phyloP scores from a whole-genome alignment of 2,888 invertebrate genomes.

The Agrochola macilenta region DNA sequence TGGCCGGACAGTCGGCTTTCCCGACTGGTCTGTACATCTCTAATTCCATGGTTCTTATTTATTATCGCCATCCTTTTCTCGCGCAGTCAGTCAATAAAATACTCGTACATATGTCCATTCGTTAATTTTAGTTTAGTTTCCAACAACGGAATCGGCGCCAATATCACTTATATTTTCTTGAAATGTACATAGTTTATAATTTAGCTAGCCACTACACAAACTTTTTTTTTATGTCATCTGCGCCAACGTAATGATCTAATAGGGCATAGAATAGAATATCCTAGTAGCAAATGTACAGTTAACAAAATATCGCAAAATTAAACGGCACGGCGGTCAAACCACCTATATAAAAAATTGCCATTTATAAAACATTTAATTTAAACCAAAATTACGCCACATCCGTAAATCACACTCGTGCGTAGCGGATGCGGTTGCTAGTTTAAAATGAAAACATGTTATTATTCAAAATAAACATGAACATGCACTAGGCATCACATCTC shows the following conservation, averaged over 20 bases:
- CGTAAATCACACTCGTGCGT: background rate
- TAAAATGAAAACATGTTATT: constrained; percentile 16
- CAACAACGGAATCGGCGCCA: background rate
- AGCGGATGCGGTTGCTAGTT: background rate
- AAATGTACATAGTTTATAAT: background rate
- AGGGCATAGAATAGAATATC: background rate
- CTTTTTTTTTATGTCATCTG: background rate
- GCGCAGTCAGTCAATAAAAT: background rate
- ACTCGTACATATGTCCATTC: too few relatives aligned
- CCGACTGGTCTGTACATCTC: background rate
- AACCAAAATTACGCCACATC: constrained; percentile 1
- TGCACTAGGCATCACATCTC: constrained; percentile 25
- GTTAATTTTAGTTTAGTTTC: background rate
- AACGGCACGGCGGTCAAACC: too few relatives aligned
- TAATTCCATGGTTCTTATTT: background rate
- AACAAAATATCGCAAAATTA: background rate
- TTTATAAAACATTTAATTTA: background rate
- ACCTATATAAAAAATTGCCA: background rate
- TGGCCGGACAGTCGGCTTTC: too few relatives aligned
- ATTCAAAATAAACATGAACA: constrained; percentile 23
- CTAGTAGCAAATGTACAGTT: background rate
- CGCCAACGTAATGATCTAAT: background rate
- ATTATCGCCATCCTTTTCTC: background rate
- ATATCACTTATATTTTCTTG: background rate
- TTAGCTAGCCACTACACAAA: background rate